Evolutionary conservation across 2,113 vertebrate species (phyloP).

Genomic region (Suricata suricatta): DNA sequence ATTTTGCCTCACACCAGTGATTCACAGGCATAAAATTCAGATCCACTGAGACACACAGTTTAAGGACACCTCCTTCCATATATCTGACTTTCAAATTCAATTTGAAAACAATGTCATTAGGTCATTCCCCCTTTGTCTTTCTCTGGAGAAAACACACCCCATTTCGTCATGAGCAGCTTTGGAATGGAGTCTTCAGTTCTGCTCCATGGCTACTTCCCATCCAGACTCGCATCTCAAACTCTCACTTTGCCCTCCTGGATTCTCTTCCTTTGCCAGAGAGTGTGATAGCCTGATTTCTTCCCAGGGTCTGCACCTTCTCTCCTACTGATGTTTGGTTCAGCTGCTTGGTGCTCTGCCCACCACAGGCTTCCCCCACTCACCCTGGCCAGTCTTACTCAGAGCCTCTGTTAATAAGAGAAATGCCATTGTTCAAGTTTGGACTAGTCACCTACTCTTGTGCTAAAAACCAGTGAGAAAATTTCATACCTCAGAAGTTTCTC

Average conservation of each 20-base stretch:
- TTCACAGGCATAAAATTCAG: background rate
- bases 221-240: no score
- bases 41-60: background rate
- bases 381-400: background rate
- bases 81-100: background rate
- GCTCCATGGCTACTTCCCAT: background rate
- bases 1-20: background rate
- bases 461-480: background rate
- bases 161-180: background rate
- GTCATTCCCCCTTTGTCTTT: background rate
- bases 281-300: background rate
- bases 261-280: background rate
- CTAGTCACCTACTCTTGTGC: background rate
- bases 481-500: background rate
- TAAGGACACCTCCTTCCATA: background rate
- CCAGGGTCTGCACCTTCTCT: no score
- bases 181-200: background rate
- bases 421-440: background rate
- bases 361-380: background rate
- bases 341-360: background rate
- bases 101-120: background rate
- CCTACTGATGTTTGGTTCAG: background rate
- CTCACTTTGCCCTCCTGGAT: background rate
- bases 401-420: background rate
- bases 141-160: background rate